A percentile compares a stretch with the other conserved stretches of the same genome.
phyloP scores from a whole-genome alignment of 2,888 invertebrate species.

The Ptilodon capucinus region DNA sequence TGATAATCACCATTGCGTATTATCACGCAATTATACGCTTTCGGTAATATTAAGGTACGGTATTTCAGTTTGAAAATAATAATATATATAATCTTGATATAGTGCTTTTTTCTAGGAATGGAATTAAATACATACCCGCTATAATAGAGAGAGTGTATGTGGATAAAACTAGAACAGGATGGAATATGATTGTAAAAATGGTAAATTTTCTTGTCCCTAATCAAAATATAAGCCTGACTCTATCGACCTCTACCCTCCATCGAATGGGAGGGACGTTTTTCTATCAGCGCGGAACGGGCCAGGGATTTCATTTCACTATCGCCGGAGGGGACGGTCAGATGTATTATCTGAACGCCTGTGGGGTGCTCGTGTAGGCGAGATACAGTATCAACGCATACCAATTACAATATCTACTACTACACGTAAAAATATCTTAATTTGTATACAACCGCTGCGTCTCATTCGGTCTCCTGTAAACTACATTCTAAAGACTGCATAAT shows the following conservation, averaged over 20 bases:
- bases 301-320: slow-evolving; percentile 14
- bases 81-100: too few species aligned
- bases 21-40: slow-evolving; percentile 30
- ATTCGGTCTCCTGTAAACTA: too few species aligned
- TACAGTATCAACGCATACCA: background rate
- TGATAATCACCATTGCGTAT: slow-evolving; percentile 14
- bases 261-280: slow-evolving; percentile 6
- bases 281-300: slow-evolving; percentile 17
- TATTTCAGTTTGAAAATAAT: too few species aligned
- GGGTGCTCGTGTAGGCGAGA: slow-evolving; percentile 4
- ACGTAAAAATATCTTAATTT: too few species aligned
- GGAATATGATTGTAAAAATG: background rate
- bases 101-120: too few species aligned
- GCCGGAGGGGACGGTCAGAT: slow-evolving; percentile 10
- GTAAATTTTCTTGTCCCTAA: background rate
- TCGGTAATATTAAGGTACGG: slow-evolving; percentile 17
- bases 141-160: too few species aligned
- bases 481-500: too few species aligned
- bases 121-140: too few species aligned
- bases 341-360: background rate
- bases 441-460: too few species aligned
- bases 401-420: too few species aligned
- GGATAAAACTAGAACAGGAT: background rate
- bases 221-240: background rate
- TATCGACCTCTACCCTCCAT: background rate